Conservation (phyloP, 2,797 vertebrate species). For the Thripadectes ignobilis region DNA sequence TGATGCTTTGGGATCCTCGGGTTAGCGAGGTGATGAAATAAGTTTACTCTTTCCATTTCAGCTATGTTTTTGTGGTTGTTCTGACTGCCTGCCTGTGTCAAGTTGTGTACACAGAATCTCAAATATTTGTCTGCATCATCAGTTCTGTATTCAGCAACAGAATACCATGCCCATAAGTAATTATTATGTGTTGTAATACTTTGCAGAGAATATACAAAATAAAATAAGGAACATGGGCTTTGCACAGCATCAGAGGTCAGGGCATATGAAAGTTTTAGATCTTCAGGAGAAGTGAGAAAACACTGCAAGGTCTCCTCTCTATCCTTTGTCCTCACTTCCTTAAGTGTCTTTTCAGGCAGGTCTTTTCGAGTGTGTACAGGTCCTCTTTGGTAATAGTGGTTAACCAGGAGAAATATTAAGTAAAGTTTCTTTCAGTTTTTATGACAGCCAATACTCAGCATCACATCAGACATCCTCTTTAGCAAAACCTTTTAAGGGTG, state of each 20-base stretch:
- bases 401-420: not conserved
- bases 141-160: not conserved
- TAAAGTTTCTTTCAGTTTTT: not conserved
- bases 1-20: not conserved
- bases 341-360: not conserved
- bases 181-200: not conserved
- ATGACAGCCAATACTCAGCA: fast-evolving
- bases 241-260: not conserved
- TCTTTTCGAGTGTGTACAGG: not conserved
- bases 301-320: not conserved
- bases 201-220: not conserved
- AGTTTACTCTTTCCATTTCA: not conserved
- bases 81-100: not conserved
- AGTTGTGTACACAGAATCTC: not conserved
- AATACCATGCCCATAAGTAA: not conserved
- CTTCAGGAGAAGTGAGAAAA: not conserved
- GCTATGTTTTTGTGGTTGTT: not conserved
- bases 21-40: not conserved
- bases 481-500: not conserved
- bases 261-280: not conserved
- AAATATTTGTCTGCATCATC: not conserved
- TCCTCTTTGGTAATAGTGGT: not conserved
- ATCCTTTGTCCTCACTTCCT: not conserved
- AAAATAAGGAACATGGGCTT: not conserved
- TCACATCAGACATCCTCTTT: not conserved